A percentile compares a stretch with the other conserved stretches of the same genome.
phyloP scores from a whole-genome alignment of 2,888 invertebrate genomes.

The Callosobruchus maculatus region DNA sequence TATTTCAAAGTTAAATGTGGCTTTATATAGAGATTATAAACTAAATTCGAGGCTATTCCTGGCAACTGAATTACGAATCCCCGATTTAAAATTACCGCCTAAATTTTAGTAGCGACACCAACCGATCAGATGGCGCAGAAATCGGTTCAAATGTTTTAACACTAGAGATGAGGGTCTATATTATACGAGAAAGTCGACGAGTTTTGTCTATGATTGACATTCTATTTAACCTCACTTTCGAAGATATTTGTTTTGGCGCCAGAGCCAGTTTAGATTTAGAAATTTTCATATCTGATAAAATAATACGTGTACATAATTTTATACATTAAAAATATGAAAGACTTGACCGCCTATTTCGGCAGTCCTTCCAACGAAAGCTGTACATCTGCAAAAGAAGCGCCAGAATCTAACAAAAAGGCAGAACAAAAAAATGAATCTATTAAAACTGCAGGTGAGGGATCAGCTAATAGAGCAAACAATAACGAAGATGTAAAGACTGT shows the following conservation, averaged over 20 bases:
- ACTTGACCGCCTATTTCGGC: constrained; percentile 27
- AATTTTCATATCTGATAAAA: background rate
- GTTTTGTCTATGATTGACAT: too few species aligned
- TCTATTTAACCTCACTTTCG: background rate
- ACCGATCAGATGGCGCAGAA: too few species aligned
- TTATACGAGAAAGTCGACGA: too few species aligned
- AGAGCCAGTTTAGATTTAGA: background rate
- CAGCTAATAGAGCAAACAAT: background rate
- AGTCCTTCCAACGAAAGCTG: constrained; percentile 18
- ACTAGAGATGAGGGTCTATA: too few species aligned
- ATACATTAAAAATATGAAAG: constrained; percentile 17
- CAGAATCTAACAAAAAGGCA: background rate
- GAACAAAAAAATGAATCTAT: background rate
- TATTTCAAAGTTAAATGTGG: too few species aligned
- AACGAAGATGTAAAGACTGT: background rate
- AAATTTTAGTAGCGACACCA: too few species aligned
- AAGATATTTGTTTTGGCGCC: background rate
- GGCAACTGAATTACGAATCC: too few species aligned
- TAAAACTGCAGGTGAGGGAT: background rate
- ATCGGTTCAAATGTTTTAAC: too few species aligned
- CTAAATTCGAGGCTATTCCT: too few species aligned
- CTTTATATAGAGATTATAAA: too few species aligned
- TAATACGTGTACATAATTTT: background rate
- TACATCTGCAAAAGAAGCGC: background rate
- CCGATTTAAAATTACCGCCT: too few species aligned